Conservation (phyloP, 2,888 invertebrate genomes). For the Thyatira batis region DNA sequence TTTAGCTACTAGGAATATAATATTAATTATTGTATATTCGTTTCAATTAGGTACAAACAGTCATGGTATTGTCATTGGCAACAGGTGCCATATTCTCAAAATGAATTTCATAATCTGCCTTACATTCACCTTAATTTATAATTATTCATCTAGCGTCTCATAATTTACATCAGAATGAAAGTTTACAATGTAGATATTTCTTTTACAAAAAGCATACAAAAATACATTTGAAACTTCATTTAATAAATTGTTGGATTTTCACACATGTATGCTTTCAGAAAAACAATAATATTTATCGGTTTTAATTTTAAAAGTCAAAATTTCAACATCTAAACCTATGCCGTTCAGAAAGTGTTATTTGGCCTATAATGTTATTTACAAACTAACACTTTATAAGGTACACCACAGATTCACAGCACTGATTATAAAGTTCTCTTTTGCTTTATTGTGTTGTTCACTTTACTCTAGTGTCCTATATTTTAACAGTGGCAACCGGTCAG, state of each 20-base stretch:
- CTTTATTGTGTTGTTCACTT: constrained; percentile 14
- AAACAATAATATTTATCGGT: background rate
- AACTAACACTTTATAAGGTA: constrained; percentile 10
- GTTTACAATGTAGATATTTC: constrained; percentile 23
- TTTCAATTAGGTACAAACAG: constrained; percentile 17
- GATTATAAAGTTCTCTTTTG: constrained; percentile 33
- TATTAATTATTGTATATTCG: constrained; percentile 12
- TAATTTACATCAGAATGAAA: constrained; percentile 7
- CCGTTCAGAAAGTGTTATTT: background rate
- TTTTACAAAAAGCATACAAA: constrained; percentile 63
- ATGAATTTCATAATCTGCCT: background rate
- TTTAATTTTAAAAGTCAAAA: background rate
- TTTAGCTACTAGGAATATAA: background rate
- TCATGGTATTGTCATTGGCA: constrained; percentile 68
- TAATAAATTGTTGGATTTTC: background rate
- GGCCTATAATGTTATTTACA: background rate
- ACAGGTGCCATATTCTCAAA: constrained; percentile 38
- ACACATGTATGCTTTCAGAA: background rate
- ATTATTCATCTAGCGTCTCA: background rate
- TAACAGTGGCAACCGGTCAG: constrained; percentile 76
- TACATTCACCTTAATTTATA: background rate
- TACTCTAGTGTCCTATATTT: constrained; percentile 72
- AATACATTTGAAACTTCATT: constrained; percentile 48
- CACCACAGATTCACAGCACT: constrained; percentile 63
- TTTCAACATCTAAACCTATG: background rate